phyloP scores from a whole-genome alignment of 2,888 invertebrate species.

The Zaprionus bogoriensis region DNA sequence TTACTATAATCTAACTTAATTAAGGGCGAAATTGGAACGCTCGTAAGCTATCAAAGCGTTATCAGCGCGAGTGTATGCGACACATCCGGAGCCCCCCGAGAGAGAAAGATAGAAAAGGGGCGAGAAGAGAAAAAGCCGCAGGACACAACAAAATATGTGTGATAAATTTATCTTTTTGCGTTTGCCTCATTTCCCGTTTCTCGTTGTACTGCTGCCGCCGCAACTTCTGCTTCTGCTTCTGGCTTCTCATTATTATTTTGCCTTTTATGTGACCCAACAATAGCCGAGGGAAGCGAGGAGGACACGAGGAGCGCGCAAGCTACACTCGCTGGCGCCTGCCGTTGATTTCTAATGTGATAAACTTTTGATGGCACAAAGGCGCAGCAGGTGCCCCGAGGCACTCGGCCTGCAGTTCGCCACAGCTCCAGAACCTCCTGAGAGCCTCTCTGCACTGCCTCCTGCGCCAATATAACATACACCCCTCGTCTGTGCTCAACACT shows the following conservation, averaged over 20 bases:
- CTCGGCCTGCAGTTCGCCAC: conserved; percentile 29
- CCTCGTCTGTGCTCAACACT: background rate
- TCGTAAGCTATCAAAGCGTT: conserved; percentile 62
- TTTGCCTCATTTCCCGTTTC: conserved; percentile 13
- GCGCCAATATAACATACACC: too few species aligned
- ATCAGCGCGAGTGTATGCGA: conserved; percentile 54
- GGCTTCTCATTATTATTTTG: conserved; percentile 73
- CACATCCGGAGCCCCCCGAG: conserved; percentile 53
- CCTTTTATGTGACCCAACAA: conserved; percentile 67
- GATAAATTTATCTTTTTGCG: conserved; percentile 45
- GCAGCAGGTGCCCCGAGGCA: conserved; percentile 34
- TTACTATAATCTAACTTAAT: conserved; percentile 77
- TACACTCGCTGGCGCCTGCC: conserved; percentile 49
- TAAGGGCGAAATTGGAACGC: conserved; percentile 74
- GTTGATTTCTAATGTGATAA: conserved; percentile 75
- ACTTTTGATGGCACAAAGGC: conserved; percentile 64
- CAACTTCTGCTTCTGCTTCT: conserved; percentile 32
- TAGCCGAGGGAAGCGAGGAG: background rate
- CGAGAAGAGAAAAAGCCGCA: background rate
- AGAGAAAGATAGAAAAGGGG: background rate
- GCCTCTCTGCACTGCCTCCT: background rate
- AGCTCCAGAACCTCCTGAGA: background rate
- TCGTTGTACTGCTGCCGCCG: conserved; percentile 30
- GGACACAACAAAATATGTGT: conserved; percentile 55
- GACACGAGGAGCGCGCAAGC: conserved; percentile 6